Evolutionary conservation across 2,797 vertebrate genomes (phyloP), one percentile per base, ranked within the genome.

Genomic region (Pyrocephalus nanus): DNA sequence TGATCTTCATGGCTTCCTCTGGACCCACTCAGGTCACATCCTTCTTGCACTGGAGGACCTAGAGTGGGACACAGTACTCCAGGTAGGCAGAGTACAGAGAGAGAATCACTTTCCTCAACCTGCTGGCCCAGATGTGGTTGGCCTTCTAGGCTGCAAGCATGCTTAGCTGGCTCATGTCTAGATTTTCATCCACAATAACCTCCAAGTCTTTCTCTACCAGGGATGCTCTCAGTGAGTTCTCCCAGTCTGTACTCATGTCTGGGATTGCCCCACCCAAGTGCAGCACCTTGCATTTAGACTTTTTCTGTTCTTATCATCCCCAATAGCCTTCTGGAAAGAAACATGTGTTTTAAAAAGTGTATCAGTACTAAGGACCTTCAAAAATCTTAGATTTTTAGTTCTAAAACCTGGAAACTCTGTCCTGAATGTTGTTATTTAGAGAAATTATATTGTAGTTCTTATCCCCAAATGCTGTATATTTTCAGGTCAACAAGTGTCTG

Each of bases 311-410:
- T 73, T 34, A 73, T 65, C 14, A 9, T 89, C 20, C 14, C 34
- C 20, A 5, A 77, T 58, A 79, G 29, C 40, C 32, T 58, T 43
- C 57, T 62, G 38, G 32, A 78, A 69, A 67, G 65, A 67, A 32
- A 45, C 32, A 36, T 71, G 34, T 57, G 34, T 89, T 90, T 71
- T 67, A 29, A 77, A n/a, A 92, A 51, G 22, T 66, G 25, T 71
- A 62, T 38, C 50, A 61, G 32, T 93, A 74, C 26, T 61, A 47
- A 40, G 3, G 67, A 86, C 36, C n/a, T 83, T 77, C 38, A 86
- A 85, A 82, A 81, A 47, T 38, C 57, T n/a, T 48, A 30, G 4
- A 9, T 53, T 90, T 89, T 77, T 87, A 42, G 64, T 90, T 88
- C 43, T 51, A 77, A 90, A 71, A 57, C 34, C 32, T 84, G 54